A percentile compares a stretch with the other conserved stretches of the same genome.
Conservation (phyloP, 2,888 invertebrate species). For the Folsomia candida region DNA sequence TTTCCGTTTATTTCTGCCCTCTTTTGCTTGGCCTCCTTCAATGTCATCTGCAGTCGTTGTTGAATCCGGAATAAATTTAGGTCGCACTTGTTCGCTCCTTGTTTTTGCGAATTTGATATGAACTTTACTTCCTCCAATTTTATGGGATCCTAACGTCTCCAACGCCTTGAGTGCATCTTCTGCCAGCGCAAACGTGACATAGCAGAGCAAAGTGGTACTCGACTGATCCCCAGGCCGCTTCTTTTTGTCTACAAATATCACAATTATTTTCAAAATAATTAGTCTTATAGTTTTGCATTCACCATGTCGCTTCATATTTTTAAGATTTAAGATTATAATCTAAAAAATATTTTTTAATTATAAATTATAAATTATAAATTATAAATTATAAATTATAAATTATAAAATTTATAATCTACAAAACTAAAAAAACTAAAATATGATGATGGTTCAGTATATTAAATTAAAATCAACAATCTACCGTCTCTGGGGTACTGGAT, state of each 20-base stretch:
- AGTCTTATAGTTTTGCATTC: too few relatives aligned
- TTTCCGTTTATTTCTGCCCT: neutral
- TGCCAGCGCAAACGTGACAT: slow-evolving; percentile 44
- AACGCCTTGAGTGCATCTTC: slow-evolving; percentile 43
- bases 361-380: neutral
- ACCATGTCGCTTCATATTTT: neutral
- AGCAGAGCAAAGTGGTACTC: slow-evolving; percentile 36
- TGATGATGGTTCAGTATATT: neutral
- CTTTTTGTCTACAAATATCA: slow-evolving; percentile 21
- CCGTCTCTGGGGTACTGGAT: slow-evolving; percentile 45
- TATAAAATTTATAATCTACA: too few relatives aligned
- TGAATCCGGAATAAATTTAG: neutral
- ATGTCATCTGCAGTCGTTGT: too few relatives aligned
- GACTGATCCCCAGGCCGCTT: slow-evolving; percentile 18
- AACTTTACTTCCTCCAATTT: slow-evolving; percentile 36
- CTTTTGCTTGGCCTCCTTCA: too few relatives aligned
- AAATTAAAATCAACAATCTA: slow-evolving; percentile 6
- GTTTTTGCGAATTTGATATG: slow-evolving; percentile 41
- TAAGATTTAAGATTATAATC: neutral
- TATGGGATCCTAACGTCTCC: slow-evolving; percentile 31
- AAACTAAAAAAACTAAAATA: neutral
- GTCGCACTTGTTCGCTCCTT: slow-evolving; percentile 34
- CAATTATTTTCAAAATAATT: too few relatives aligned
- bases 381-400: too few relatives aligned
- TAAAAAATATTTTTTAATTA: neutral